These are phyloP conservation scores for Hemicordylus capensis DNA, from an alignment of 2,113 vertebrate species.

Conservation along the genomic window DNA sequence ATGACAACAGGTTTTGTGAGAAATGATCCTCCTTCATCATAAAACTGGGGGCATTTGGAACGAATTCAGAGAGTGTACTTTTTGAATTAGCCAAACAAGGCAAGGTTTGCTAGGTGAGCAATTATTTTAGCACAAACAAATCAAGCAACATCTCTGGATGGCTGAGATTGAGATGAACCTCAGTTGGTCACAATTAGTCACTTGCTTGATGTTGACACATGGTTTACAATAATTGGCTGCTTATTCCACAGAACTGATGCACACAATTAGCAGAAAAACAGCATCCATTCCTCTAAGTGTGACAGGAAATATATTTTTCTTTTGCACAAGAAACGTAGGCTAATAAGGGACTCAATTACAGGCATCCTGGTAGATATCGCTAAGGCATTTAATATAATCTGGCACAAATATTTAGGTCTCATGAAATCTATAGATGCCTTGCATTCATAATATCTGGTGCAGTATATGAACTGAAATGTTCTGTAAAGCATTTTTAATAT, in stretches of 20 bases:
- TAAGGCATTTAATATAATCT: not conserved
- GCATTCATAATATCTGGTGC: not conserved
- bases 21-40: not conserved
- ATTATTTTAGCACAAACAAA: constrained; percentile 17
- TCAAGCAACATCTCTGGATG: not conserved
- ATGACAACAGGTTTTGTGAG: not conserved
- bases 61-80: not conserved
- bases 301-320: not conserved
- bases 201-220: constrained; percentile 15
- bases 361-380: not conserved
- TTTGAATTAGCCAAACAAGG: not conserved
- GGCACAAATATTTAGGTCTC: not conserved
- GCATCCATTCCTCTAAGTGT: not conserved
- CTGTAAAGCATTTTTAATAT: not conserved
- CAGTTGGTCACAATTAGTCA: not conserved
- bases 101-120: not conserved
- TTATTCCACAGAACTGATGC: not conserved
- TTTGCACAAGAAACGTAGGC: constrained; percentile 1
- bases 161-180: not conserved
- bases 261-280: not conserved
- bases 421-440: not conserved
- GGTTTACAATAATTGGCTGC: not conserved
- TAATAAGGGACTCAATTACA: not conserved
- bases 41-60: not conserved
- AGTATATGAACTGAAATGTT: not conserved